Evolutionary conservation across 2,888 invertebrate genomes (phyloP), one percentile per base, ranked within the genome.

Genomic region (Sinohyriopsis cumingii): DNA sequence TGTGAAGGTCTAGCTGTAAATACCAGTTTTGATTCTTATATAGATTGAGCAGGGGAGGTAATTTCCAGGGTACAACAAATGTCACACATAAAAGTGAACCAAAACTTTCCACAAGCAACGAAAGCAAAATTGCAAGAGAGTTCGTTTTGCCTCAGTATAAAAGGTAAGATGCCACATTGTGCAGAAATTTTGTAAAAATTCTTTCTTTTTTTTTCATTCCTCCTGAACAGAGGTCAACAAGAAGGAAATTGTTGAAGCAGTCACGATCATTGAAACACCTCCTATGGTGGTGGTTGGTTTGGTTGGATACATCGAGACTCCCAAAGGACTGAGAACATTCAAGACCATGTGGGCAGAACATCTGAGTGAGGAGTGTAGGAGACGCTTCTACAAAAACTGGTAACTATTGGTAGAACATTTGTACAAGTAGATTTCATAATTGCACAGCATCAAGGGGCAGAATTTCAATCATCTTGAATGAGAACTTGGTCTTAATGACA

Each of bases 321-420:
- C 99, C 63, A 96, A 96, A 91, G 99, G 99, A 87, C 93, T 98
- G 77, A 94, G 98, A 72, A 95, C 97, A 67, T 93, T 99, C 80
- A 96, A 97, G 82, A 98, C 98, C 68, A 94, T 99, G 67, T 99
- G 97, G 96, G 98, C 99, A 65, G 98, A 99, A 91, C 99, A 99
- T 93, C 93, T 99, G 90, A 96, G 97, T 60, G 99, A 99, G 91
- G 99, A 99, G 90, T 99, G 98, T 91, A 94, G 96, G 86, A 95
- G 99, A 89, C 94, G 99, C 83, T 99, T 99, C 93, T 99, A 99
- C 93, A 99, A 99, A 93, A 99, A 99, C 92, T 99, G 99, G 99
- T 99, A 93, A 92, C 92, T 69, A 12, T 20, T 54, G 33, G n/a
- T 33, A 24, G 57, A 59, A 22, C 12, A 33, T 12, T 5, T 33